phyloP scores from a whole-genome alignment of 2,113 vertebrate genomes.

The Callaeas wilsoni region DNA sequence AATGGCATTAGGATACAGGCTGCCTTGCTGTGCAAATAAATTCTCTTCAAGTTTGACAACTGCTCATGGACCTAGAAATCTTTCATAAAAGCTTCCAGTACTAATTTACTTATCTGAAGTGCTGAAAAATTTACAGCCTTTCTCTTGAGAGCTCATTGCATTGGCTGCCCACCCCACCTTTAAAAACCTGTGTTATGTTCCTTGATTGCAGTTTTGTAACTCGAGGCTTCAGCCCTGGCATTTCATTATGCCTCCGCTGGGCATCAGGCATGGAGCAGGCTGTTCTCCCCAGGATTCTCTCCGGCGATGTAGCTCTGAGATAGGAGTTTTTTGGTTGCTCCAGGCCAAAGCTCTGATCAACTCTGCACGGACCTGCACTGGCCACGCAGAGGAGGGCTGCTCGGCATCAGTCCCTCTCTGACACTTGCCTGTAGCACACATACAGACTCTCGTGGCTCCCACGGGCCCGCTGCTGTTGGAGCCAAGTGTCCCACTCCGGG shows the following conservation, averaged over 20 bases:
- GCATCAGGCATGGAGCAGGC: neutral
- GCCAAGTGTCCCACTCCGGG: neutral
- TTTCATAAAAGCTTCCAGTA: neutral
- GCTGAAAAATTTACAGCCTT: neutral
- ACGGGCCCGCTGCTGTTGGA: accelerated
- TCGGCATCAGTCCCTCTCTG: neutral
- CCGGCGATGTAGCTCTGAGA: neutral
- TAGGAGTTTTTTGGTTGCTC: neutral
- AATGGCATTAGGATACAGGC: neutral
- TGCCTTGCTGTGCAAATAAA: neutral
- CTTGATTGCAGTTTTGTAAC: neutral
- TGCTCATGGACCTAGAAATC: neutral
- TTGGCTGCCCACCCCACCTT: neutral
- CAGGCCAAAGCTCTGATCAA: neutral
- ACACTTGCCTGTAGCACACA: neutral
- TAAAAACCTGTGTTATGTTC: neutral
- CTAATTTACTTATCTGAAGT: neutral
- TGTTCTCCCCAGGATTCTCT: neutral
- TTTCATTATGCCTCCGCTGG: neutral
- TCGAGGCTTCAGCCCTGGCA: neutral
- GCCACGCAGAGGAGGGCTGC: accelerated
- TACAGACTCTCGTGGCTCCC: neutral
- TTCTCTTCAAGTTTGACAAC: neutral
- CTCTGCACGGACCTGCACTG: neutral
- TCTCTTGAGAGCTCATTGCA: neutral